phyloP scores from a whole-genome alignment of 2,888 invertebrate species.

The Drosophila longiperda region DNA sequence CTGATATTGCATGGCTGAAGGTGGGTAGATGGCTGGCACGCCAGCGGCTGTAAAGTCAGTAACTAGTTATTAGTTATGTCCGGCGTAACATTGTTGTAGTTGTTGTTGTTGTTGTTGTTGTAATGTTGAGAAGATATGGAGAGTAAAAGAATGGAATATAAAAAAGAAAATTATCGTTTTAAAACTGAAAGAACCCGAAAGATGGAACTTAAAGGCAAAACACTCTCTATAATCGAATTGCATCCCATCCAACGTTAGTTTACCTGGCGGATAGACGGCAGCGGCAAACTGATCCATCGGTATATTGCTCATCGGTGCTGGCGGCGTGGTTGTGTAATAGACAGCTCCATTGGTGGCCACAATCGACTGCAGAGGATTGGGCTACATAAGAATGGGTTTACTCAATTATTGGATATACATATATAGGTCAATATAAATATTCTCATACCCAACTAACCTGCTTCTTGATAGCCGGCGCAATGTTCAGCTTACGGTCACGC shows the following conservation, averaged over 20 bases:
- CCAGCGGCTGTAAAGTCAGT: constrained; percentile 84
- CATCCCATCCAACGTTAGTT: constrained; percentile 16
- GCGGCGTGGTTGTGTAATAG: constrained; percentile 85
- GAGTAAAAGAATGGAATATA: constrained; percentile 68
- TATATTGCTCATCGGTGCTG: constrained; percentile 85
- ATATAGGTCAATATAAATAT: neutral
- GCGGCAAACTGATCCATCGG: constrained; percentile 86
- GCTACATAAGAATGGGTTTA: constrained; percentile 16
- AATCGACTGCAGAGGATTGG: constrained; percentile 82
- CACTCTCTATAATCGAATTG: neutral
- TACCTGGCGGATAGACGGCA: constrained; percentile 85
- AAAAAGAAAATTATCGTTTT: constrained; percentile 59
- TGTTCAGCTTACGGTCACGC: constrained; percentile 92
- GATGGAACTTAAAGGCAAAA: neutral
- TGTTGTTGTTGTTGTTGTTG: constrained; percentile 37
- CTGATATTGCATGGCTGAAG: constrained; percentile 85
- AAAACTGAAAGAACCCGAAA: constrained; percentile 43
- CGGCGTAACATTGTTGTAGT: constrained; percentile 43
- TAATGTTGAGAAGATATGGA: constrained; percentile 43
- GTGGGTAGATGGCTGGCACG: constrained; percentile 86
- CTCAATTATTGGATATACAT: neutral
- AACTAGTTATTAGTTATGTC: constrained; percentile 73
- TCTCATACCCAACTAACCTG: constrained; percentile 86
- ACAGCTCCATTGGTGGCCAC: constrained; percentile 85
- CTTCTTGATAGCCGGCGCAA: constrained; percentile 94